These are phyloP conservation scores for Phenganax subtilis DNA, from an alignment of 92 coral and sea anemone genomes.

Conservation along the genomic window DNA sequence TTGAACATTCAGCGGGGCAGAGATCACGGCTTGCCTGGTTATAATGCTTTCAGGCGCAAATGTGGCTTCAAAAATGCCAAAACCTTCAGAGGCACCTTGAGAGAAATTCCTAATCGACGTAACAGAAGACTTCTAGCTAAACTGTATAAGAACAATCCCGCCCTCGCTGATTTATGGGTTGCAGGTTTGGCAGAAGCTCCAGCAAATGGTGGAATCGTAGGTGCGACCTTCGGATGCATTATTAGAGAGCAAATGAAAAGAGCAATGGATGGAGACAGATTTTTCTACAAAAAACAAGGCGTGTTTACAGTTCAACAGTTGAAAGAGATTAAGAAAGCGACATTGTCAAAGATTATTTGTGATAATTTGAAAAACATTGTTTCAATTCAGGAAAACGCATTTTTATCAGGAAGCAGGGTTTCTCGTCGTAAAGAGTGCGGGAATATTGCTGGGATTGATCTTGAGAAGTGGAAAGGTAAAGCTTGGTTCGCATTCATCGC, in stretches of 20 bases:
- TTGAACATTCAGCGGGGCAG: conserved; percentile 17
- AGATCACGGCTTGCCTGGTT: conserved; percentile 18
- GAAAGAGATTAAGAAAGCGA: conserved; percentile 6
- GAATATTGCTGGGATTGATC: conserved; percentile 11
- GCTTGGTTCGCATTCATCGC: too few relatives aligned
- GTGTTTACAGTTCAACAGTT: neutral
- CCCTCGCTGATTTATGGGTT: conserved; percentile 20
- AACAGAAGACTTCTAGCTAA: conserved; percentile 18
- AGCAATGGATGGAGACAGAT: conserved; percentile 17
- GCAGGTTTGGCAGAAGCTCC: conserved; percentile 36
- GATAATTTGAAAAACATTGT: conserved; percentile 22
- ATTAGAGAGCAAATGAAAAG: conserved; percentile 16
- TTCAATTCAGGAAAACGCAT: conserved; percentile 17
- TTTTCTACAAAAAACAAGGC: conserved; percentile 1
- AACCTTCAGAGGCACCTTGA: neutral
- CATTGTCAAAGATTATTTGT: conserved; percentile 17
- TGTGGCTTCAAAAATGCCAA: conserved; percentile 25
- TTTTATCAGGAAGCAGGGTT: neutral
- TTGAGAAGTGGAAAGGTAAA: conserved; percentile 12
- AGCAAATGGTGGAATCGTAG: conserved; percentile 25
- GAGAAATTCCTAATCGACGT: conserved; percentile 5
- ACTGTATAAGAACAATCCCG: conserved; percentile 10
- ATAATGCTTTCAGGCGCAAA: conserved; percentile 40
- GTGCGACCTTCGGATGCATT: conserved; percentile 22
- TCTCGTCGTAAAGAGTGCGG: conserved; percentile 15